These are phyloP conservation scores for Seriola dumerili DNA, from an alignment of 2,113 vertebrate species.

Conservation along the genomic window DNA sequence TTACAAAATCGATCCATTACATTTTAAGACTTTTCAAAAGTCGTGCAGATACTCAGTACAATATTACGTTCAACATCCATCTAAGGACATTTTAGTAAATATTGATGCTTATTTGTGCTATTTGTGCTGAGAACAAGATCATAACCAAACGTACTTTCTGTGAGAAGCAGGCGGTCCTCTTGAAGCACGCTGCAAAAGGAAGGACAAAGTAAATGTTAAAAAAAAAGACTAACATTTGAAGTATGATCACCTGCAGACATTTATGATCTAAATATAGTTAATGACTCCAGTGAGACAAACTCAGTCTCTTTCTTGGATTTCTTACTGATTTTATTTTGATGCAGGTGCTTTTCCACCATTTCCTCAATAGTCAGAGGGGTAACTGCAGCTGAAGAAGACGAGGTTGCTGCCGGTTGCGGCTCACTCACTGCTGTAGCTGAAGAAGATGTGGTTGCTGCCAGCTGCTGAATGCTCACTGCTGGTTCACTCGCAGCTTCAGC, in stretches of 20 bases:
- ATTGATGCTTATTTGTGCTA: too few relatives aligned
- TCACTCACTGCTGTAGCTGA: neutral
- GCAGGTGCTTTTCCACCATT: accelerated
- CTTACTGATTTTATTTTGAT: neutral
- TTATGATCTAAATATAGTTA: neutral
- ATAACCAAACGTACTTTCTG: conserved; percentile 31
- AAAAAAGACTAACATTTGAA: too few relatives aligned
- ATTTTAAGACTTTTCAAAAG: too few relatives aligned
- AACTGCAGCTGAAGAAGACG: accelerated
- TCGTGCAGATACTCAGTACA: too few relatives aligned
- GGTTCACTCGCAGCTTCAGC: neutral
- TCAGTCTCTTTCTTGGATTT: neutral
- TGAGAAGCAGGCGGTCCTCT: too few relatives aligned
- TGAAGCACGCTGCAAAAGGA: conserved; percentile 21
- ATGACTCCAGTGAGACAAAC: neutral
- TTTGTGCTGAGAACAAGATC: too few relatives aligned
- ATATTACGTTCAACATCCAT: too few relatives aligned
- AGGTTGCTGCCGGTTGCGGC: neutral
- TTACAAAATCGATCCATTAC: too few relatives aligned
- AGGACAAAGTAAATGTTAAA: neutral
- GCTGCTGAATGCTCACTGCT: too few relatives aligned
- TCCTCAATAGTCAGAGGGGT: conserved; percentile 11
- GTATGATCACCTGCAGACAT: neutral
- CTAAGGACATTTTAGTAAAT: too few relatives aligned
- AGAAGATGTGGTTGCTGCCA: too few relatives aligned